phyloP scores from a whole-genome alignment of 2,888 invertebrate genomes.

The Torymus auratus region DNA sequence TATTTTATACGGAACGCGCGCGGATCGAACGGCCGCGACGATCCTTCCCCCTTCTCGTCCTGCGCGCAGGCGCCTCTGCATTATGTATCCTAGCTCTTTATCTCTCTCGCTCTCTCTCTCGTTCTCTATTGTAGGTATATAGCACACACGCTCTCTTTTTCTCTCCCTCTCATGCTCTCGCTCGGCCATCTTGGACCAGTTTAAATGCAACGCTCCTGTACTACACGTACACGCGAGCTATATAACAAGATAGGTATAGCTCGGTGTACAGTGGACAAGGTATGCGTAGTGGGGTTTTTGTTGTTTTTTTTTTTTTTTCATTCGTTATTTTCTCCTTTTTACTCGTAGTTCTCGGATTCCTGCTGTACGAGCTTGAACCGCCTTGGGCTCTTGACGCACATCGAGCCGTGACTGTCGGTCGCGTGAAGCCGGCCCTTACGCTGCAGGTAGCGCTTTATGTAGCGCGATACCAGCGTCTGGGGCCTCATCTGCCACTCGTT shows the following conservation, averaged over 20 bases:
- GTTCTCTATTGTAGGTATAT: background rate
- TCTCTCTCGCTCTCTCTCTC: background rate
- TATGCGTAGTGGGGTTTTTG: too few relatives aligned
- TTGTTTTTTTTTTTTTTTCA: too few relatives aligned
- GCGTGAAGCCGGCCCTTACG: slow-evolving; percentile 86
- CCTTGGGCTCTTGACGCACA: slow-evolving; percentile 90
- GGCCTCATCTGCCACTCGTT: slow-evolving; percentile 95
- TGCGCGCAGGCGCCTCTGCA: background rate
- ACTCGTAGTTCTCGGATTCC: slow-evolving; percentile 93
- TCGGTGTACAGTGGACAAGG: too few relatives aligned
- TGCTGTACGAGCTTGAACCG: slow-evolving; percentile 93
- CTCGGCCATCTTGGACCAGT: background rate
- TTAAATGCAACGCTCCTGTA: background rate
- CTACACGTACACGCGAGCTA: too few relatives aligned
- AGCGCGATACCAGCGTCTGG: slow-evolving; percentile 88
- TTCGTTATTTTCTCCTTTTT: slow-evolving; percentile 71
- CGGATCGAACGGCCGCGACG: background rate
- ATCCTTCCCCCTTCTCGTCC: background rate
- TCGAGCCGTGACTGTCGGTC: slow-evolving; percentile 85
- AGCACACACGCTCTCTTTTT: too few relatives aligned
- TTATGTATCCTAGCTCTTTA: background rate
- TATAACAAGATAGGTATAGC: too few relatives aligned
- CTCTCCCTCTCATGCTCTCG: too few relatives aligned
- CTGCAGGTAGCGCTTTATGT: slow-evolving; percentile 89
- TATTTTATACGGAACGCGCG: background rate